Evolutionary conservation across 2,113 vertebrate genomes (phyloP).

Genomic region (Oreochromis spilurus): DNA sequence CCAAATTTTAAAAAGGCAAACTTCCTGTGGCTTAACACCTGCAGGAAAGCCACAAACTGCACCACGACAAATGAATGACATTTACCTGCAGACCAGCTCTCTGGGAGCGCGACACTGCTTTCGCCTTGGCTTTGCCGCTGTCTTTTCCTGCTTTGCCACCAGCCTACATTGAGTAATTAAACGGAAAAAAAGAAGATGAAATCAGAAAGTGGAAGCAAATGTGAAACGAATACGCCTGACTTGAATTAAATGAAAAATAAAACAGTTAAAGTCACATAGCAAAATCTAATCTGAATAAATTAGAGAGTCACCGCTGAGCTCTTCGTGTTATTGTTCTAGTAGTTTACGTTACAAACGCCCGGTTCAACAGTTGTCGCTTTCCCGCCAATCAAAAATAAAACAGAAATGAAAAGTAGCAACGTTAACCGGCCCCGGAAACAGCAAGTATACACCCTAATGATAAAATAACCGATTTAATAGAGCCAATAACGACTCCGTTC

Average conservation of each 20-base stretch:
- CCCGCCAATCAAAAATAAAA: conserved; percentile 48
- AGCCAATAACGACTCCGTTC: accelerated
- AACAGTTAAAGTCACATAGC: neutral
- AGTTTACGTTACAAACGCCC: neutral
- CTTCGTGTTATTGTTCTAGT: neutral
- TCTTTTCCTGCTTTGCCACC: conserved; percentile 98
- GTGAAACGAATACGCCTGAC: neutral
- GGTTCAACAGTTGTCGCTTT: conserved; percentile 13
- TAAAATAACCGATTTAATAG: accelerated
- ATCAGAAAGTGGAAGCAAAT: neutral
- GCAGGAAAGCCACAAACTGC: neutral
- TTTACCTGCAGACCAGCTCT: conserved; percentile 93
- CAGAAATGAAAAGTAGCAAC: neutral
- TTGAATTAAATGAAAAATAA: too few relatives aligned
- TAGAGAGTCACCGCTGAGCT: neutral
- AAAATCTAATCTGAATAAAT: neutral
- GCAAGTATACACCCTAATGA: accelerated
- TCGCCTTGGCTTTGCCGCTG: conserved; percentile 97
- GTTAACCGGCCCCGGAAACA: accelerated
- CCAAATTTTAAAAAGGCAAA: neutral
- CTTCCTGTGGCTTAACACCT: neutral
- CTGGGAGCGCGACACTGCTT: conserved; percentile 96
- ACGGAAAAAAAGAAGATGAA: neutral
- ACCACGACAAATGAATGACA: neutral
- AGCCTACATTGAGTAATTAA: conserved; percentile 72